phyloP scores from a whole-genome alignment of 2,113 vertebrate species.

The Syngnathus typhle region DNA sequence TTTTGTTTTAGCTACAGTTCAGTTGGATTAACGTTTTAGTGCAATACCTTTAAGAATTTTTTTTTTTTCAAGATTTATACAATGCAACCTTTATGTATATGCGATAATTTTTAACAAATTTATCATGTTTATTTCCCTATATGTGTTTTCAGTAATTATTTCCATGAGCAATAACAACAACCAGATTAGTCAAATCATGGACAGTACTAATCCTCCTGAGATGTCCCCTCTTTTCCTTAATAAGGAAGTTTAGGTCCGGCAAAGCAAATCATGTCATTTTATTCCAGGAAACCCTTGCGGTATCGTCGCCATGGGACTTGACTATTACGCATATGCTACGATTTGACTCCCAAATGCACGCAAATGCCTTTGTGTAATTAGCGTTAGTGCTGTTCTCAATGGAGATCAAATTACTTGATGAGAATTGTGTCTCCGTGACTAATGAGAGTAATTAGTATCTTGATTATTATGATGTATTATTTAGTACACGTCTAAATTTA shows the following conservation, averaged over 20 bases:
- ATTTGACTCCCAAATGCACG: background rate
- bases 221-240: background rate
- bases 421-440: background rate
- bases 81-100: too few species aligned
- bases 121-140: background rate
- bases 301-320: background rate
- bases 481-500: background rate
- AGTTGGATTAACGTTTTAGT: background rate
- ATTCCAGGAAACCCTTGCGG: background rate
- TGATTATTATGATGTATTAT: background rate
- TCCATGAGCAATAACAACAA: background rate
- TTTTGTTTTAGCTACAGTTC: background rate
- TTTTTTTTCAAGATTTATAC: too few species aligned
- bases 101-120: background rate
- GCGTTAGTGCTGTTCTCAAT: background rate
- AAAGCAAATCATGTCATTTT: background rate
- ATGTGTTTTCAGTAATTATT: background rate
- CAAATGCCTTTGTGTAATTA: conserved; percentile 2
- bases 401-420: background rate
- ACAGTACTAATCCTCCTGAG: background rate
- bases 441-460: background rate
- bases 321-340: background rate
- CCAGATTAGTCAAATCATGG: background rate
- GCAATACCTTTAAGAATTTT: background rate
- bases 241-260: background rate